Percentiles rank a stretch among this genome's conserved stretches.
Evolutionary conservation across 2,113 vertebrate genomes (phyloP).

Genomic region (Malurus melanocephalus): DNA sequence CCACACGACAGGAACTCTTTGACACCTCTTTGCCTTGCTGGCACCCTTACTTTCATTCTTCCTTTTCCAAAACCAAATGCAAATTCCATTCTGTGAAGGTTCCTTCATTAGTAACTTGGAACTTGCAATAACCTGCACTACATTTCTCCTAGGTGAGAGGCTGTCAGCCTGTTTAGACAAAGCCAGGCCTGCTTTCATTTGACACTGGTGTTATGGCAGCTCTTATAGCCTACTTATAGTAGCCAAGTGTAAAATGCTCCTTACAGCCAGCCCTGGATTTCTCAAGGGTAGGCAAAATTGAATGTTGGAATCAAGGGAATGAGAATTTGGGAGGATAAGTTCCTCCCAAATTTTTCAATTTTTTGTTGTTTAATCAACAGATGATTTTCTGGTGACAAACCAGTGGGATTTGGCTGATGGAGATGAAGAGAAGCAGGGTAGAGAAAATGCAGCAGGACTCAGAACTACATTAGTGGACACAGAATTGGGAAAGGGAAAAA

Average conservation of each 20-base stretch:
- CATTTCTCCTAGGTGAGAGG: not conserved
- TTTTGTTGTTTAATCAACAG: not conserved
- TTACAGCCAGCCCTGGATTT: not conserved
- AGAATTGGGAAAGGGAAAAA: not conserved
- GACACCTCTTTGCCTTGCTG: not conserved
- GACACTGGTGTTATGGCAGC: not conserved
- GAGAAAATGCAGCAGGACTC: not conserved
- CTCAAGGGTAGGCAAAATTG: not conserved
- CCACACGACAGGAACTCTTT: not conserved
- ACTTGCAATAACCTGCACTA: not conserved
- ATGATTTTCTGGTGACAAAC: not conserved
- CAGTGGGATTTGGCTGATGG: not conserved
- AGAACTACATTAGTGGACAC: not conserved
- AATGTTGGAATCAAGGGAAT: not conserved
- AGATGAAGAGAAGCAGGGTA: fast-evolving
- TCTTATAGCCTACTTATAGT: not conserved
- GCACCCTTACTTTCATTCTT: not conserved
- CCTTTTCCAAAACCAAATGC: not conserved
- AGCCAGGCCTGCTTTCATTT: not conserved
- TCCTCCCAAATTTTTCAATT: not conserved
- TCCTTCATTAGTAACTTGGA: not conserved
- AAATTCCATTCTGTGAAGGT: not conserved
- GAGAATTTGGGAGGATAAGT: not conserved
- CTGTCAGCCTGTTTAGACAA: not conserved
- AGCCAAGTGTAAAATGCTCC: not conserved